A percentile compares a stretch with the other conserved stretches of the same genome.
phyloP scores from a whole-genome alignment of 1,140 invertebrate species.

The Calosoma granatense region DNA sequence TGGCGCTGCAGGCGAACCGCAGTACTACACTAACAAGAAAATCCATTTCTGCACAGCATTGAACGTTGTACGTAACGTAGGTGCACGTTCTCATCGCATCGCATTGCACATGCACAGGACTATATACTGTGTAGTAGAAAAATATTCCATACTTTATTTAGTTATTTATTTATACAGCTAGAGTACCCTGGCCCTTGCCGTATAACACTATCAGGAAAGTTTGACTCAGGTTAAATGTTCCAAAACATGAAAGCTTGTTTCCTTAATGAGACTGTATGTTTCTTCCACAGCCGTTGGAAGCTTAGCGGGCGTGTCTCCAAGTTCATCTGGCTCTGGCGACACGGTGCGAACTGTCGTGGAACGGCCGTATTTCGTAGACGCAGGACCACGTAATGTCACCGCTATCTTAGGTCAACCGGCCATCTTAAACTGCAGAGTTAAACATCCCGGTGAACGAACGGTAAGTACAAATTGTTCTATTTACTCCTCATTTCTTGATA shows the following conservation, averaged over 20 bases:
- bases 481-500: not conserved
- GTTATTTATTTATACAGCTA: too few relatives aligned
- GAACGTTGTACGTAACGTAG: too few relatives aligned
- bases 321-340: not conserved
- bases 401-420: constrained; percentile 75
- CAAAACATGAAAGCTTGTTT: too few relatives aligned
- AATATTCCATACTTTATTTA: too few relatives aligned
- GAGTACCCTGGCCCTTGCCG: too few relatives aligned
- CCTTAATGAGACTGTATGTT: too few relatives aligned
- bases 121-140: too few relatives aligned
- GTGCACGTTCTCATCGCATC: too few relatives aligned
- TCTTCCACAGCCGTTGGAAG: not conserved
- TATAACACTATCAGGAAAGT: too few relatives aligned
- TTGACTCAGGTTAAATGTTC: too few relatives aligned
- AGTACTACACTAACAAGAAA: not conserved
- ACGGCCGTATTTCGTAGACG: constrained; percentile 75
- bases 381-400: constrained; percentile 70
- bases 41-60: too few relatives aligned
- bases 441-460: constrained; percentile 77
- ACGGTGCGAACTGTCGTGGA: constrained; percentile 30
- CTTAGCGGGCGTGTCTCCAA: not conserved
- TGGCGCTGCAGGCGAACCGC: not conserved
- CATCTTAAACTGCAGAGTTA: constrained; percentile 70
- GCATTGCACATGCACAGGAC: too few relatives aligned
- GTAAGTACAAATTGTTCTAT: constrained; percentile 44